Evolutionary conservation across 2,113 vertebrate genomes (phyloP), one percentile per base, ranked within the genome.

Genomic region (Phaetusa simplex): DNA sequence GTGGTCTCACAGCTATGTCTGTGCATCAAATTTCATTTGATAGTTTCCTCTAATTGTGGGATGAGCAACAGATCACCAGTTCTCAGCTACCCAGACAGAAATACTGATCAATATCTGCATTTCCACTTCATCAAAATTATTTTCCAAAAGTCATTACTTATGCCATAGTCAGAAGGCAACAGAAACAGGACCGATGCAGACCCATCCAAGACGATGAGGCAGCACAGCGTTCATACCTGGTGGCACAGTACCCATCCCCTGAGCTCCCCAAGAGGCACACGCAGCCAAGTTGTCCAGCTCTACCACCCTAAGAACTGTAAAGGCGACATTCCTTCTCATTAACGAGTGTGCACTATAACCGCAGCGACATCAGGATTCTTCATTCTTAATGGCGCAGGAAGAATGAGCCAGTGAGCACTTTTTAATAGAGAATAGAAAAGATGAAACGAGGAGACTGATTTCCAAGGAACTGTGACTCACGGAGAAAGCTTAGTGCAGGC

Each of bases 91-190:
- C 12, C 32, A 13, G 27, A 40, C 24, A 64, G 17, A 86, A 86
- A 86, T 30, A 55, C 61, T 8, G 23, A 70, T 23, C 38, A 64
- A 83, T 67, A 86, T 53, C 76, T 94, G 71, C 50, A 62, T 64
- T 90, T 92, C 59, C 23, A 86, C 71, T 94, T 93, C 38, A 92
- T 30, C 27, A 11, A 58, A 90, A 81, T 22, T 83, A 30, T 66
- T 50, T 88, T 92, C 67, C 1, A 0, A 29, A 52, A 93, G 18
- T 40, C 4, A 19, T 9, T 55, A 42, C 32, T 81, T 32, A 22
- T 14, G 26, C 29, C 90, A 29, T 4, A 69, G 34, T 43, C 71
- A 53, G 26, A 27, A 78, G 8, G 15, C 27, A 87, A 82, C 50
- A 74, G 80, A 91, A 91, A 52, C 9, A 30, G 32, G 32, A 86